A percentile compares a stretch with the other conserved stretches of the same genome.
These are phyloP conservation scores for Theonella swinhoei DNA, from an alignment of 37 sponge, comb jelly and placozoan species.

Conservation along the genomic window DNA sequence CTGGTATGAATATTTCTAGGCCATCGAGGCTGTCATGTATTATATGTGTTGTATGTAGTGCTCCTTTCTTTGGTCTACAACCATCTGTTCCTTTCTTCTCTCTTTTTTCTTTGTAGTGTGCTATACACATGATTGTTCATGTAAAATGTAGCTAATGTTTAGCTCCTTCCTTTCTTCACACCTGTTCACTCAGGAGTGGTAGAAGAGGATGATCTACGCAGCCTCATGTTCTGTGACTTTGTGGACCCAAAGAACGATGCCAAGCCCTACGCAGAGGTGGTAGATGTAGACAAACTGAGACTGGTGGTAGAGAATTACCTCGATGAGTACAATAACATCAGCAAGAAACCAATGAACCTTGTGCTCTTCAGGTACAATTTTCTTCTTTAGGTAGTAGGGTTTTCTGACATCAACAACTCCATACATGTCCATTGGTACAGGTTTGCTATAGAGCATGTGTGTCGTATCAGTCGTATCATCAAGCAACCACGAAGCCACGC, in stretches of 20 bases:
- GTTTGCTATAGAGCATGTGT: constrained; percentile 98
- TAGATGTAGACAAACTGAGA: constrained; percentile 87
- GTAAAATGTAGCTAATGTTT: no score
- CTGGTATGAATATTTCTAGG: neutral
- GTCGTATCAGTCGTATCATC: constrained; percentile 89
- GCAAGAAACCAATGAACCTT: constrained; percentile 99
- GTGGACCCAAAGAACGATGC: constrained; percentile 91
- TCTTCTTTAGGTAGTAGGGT: neutral
- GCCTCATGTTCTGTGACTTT: constrained; percentile 98
- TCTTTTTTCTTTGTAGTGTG: no score
- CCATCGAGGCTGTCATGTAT: no score
- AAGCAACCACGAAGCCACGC: constrained; percentile 96
- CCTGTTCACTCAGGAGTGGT: constrained; percentile 84
- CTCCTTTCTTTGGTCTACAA: neutral
- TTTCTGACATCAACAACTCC: no score
- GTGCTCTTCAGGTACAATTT: constrained; percentile 90
- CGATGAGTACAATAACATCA: constrained; percentile 97
- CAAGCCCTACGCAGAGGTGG: constrained; percentile 89
- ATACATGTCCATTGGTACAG: constrained; percentile 32
- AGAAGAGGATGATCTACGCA: constrained; percentile 92
- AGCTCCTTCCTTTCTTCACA: no score
- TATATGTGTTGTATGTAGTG: neutral
- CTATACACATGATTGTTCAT: no score
- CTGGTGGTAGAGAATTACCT: constrained; percentile 90
- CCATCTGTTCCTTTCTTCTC: neutral